These are phyloP conservation scores for Petromus typicus DNA, from an alignment of 2,113 vertebrate genomes.

Conservation along the genomic window DNA sequence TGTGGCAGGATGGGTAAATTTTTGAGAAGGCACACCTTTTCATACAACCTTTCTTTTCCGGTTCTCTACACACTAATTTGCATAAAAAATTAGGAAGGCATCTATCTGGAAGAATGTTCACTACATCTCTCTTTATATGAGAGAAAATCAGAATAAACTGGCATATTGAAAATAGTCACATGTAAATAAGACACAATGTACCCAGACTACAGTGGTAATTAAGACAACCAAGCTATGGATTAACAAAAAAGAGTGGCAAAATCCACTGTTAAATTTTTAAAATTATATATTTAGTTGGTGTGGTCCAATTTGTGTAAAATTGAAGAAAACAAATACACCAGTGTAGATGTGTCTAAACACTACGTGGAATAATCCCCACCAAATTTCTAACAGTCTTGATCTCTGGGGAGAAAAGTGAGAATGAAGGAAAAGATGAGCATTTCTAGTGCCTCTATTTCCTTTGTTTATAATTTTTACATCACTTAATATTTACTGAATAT, in stretches of 20 bases:
- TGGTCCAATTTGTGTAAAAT: not conserved
- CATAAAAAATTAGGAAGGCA: not conserved
- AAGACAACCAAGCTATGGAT: not conserved
- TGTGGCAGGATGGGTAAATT: not conserved
- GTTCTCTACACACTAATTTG: not conserved
- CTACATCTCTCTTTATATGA: not conserved
- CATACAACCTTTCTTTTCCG: not conserved
- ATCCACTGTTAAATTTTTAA: not conserved
- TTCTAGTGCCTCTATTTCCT: constrained; percentile 16
- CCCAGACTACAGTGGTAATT: not conserved
- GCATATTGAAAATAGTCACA: not conserved
- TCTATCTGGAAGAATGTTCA: not conserved
- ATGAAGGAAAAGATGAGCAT: not conserved
- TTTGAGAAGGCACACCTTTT: not conserved
- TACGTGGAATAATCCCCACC: not conserved
- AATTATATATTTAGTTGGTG: not conserved
- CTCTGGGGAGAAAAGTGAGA: not conserved
- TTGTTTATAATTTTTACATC: not conserved
- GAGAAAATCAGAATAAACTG: not conserved
- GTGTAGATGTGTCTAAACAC: not conserved
- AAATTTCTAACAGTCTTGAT: constrained; percentile 2
- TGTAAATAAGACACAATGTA: not conserved
- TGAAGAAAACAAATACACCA: constrained; percentile 8
- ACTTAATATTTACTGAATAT: constrained; percentile 2
- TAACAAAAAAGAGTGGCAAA: not conserved